Percentiles rank a stretch among this genome's conserved stretches.
phyloP scores from a whole-genome alignment of 2,113 vertebrate genomes.

The Rallus limicola region DNA sequence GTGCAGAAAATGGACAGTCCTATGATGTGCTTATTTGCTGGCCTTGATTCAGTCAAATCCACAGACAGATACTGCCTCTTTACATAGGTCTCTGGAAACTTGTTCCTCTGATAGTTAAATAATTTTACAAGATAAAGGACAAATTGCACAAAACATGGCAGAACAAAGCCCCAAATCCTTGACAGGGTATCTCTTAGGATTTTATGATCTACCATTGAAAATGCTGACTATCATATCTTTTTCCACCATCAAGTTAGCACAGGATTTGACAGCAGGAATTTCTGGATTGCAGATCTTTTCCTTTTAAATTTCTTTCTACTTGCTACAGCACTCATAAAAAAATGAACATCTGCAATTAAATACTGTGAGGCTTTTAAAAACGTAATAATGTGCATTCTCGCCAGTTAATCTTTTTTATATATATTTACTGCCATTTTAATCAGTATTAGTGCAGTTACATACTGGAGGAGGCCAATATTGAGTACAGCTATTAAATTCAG shows the following conservation, averaged over 20 bases:
- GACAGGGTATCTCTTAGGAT: neutral
- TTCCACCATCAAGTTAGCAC: neutral
- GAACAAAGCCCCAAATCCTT: neutral
- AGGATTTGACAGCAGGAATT: neutral
- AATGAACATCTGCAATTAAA: neutral
- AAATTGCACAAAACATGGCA: neutral
- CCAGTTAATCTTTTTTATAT: neutral
- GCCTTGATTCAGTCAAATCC: neutral
- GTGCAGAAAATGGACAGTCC: neutral
- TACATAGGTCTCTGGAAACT: neutral
- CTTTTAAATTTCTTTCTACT: neutral
- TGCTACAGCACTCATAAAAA: neutral
- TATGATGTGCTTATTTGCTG: rapidly evolving
- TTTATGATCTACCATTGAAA: neutral
- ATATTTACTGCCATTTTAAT: neutral
- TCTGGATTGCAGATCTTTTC: neutral
- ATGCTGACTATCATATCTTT: neutral
- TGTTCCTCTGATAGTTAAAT: neutral
- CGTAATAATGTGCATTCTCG: neutral
- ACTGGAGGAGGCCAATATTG: neutral
- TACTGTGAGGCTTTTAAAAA: neutral
- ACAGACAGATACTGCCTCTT: neutral
- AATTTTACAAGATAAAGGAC: neutral
- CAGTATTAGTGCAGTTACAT: neutral
- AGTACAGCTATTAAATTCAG: neutral